Conservation (phyloP, 2,113 vertebrate species). For the Varanus komodoensis region DNA sequence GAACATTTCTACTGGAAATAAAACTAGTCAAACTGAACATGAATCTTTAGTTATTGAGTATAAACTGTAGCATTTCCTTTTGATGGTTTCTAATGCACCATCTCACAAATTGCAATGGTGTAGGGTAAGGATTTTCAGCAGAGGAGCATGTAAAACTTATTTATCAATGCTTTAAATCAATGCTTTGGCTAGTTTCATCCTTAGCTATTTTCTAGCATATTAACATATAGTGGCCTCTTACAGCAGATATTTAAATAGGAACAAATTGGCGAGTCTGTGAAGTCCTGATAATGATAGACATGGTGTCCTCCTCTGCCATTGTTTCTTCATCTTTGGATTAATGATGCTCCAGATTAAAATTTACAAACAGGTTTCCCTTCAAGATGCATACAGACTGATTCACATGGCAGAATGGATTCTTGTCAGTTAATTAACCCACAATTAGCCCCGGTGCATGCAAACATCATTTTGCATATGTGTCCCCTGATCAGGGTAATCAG, state of each 20-base stretch:
- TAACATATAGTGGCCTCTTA: neutral
- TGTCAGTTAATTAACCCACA: too few relatives aligned
- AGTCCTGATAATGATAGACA: neutral
- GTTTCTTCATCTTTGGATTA: neutral
- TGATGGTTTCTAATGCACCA: neutral
- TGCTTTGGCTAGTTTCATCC: neutral
- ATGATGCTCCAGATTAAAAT: neutral
- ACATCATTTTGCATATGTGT: too few relatives aligned
- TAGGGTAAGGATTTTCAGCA: neutral
- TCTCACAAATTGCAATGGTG: neutral
- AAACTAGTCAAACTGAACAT: neutral
- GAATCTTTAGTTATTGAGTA: neutral
- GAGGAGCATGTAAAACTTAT: neutral
- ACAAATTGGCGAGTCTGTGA: neutral
- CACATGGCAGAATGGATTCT: too few relatives aligned
- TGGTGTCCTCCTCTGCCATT: neutral
- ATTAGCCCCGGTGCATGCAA: too few relatives aligned
- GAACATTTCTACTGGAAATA: constrained; percentile 5
- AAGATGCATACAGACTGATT: neutral
- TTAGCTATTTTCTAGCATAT: neutral
- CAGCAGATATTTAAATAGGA: constrained; percentile 1
- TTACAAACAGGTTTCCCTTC: neutral
- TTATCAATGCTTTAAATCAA: neutral
- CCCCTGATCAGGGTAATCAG: too few relatives aligned
- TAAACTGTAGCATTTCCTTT: neutral